Evolutionary conservation across 23 tunicate species (phyloP).

Genomic region (Halocynthia roretzi): DNA sequence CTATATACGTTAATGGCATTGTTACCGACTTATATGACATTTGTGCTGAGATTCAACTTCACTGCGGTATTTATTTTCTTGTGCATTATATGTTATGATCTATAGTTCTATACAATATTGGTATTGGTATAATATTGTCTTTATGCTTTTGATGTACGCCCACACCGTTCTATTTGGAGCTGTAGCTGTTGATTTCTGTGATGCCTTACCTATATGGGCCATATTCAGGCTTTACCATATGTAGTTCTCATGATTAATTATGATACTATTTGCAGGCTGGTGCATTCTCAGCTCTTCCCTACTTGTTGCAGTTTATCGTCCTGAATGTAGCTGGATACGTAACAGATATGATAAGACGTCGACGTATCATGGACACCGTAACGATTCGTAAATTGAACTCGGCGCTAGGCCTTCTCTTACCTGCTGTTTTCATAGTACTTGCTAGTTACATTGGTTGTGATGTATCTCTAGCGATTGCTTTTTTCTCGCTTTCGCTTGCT

Average conservation of each 20-base stretch:
- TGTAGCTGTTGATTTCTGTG: too few species aligned
- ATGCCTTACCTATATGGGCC: too few species aligned
- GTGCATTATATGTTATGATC: too few species aligned
- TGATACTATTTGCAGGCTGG: neutral
- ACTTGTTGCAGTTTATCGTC: neutral
- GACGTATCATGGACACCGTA: neutral
- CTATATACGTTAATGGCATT: slow-evolving; percentile 71
- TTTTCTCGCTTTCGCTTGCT: neutral
- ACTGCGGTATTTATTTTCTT: slow-evolving; percentile 39
- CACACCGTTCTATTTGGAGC: too few species aligned
- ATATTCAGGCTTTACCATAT: too few species aligned
- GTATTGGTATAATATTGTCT: too few species aligned
- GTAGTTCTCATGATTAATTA: too few species aligned
- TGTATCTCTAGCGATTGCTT: too few species aligned
- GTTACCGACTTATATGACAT: slow-evolving; percentile 81
- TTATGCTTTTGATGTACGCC: too few species aligned
- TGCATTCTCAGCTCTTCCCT: slow-evolving; percentile 8
- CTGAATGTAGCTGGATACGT: neutral
- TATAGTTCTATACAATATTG: too few species aligned
- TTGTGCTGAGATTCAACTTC: slow-evolving; percentile 69
- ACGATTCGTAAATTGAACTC: slow-evolving; percentile 12
- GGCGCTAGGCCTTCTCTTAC: neutral
- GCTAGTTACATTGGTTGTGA: too few species aligned
- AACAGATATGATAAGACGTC: neutral
- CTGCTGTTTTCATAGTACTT: too few species aligned